Percentiles rank a stretch among this genome's conserved stretches.
phyloP scores from a whole-genome alignment of 2,113 vertebrate genomes.

The Neotoma lepida region DNA sequence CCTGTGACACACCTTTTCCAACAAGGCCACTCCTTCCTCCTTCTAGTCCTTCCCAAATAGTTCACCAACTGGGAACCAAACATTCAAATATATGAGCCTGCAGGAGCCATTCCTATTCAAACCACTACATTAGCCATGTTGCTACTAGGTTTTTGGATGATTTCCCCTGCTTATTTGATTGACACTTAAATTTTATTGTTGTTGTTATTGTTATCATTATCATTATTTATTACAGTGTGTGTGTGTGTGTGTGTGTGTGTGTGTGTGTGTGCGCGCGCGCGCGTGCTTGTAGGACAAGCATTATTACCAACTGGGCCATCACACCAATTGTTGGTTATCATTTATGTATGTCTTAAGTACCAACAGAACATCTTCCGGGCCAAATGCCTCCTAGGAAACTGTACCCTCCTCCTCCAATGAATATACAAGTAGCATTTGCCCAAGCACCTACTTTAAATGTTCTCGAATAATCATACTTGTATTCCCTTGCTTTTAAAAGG shows the following conservation, averaged over 20 bases:
- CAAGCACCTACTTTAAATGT: not conserved
- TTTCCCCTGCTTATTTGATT: not conserved
- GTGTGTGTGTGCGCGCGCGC: too few species aligned
- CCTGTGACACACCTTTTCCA: not conserved
- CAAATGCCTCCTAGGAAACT: not conserved
- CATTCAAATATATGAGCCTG: not conserved
- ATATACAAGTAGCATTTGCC: not conserved
- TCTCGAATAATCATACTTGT: not conserved
- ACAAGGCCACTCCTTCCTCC: not conserved
- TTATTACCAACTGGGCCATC: not conserved
- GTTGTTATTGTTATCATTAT: not conserved
- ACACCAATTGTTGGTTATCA: not conserved
- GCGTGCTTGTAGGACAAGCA: not conserved
- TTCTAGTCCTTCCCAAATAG: not conserved
- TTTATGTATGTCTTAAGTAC: not conserved
- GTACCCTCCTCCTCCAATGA: not conserved
- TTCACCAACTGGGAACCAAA: not conserved
- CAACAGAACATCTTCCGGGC: not conserved
- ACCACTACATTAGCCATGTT: accelerated
- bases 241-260: not conserved
- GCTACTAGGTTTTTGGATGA: not conserved
- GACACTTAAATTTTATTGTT: not conserved
- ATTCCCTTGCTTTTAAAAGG: not conserved
- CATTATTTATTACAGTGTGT: not conserved
- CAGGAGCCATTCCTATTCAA: not conserved